Conservation (phyloP, 2,888 invertebrate species). For the Latrodectus elegans region DNA sequence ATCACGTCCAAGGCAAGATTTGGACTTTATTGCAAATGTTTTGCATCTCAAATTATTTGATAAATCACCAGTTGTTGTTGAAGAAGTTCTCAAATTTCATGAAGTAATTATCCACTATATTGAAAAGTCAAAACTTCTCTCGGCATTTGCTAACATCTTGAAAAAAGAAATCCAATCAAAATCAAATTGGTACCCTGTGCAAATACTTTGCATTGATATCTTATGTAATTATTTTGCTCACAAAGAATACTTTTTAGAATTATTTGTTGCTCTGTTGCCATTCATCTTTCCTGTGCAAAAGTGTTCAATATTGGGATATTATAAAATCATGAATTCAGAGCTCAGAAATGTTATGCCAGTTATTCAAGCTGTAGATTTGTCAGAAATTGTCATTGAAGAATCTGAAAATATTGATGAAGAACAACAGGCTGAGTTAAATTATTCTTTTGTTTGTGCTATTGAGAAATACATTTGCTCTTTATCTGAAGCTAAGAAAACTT, state of each 20-base stretch:
- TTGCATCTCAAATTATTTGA: constrained; percentile 76
- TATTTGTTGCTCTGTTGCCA: constrained; percentile 24
- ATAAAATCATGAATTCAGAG: constrained; percentile 23
- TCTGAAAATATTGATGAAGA: neutral
- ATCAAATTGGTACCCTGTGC: constrained; percentile 44
- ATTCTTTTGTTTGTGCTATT: constrained; percentile 1
- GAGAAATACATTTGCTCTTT: constrained; percentile 25
- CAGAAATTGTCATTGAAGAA: neutral
- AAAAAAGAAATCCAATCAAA: neutral
- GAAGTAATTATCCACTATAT: constrained; percentile 7
- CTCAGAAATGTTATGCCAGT: constrained; percentile 17
- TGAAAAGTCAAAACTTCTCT: constrained; percentile 11
- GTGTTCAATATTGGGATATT: constrained; percentile 12
- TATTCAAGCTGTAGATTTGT: constrained; percentile 1
- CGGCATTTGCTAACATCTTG: constrained; percentile 21
- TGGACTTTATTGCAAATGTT: constrained; percentile 76
- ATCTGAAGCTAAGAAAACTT: neutral
- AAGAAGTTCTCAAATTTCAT: constrained; percentile 16
- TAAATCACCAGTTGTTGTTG: constrained; percentile 72
- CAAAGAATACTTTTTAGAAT: constrained; percentile 8
- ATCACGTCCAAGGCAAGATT: constrained; percentile 72
- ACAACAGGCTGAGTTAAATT: constrained; percentile 15
- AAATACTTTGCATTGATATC: constrained; percentile 29
- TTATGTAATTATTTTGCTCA: constrained; percentile 7
- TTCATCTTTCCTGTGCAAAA: constrained; percentile 43